Evolutionary conservation across 1,140 invertebrate genomes (phyloP).

Genomic region (Trichomalopsis sarcophagae): DNA sequence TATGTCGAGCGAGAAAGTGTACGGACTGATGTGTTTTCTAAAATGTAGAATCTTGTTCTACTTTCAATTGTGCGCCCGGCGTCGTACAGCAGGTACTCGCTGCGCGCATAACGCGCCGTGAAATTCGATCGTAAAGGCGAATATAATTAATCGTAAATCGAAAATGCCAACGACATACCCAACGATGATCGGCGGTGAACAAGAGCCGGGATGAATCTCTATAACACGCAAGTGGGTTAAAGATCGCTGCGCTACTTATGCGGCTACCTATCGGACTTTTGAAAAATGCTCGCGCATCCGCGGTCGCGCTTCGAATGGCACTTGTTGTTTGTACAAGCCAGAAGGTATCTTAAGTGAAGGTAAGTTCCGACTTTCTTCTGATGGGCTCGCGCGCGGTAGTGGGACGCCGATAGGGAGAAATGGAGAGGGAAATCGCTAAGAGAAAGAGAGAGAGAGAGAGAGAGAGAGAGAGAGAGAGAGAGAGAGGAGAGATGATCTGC

Average conservation of each 20-base stretch:
- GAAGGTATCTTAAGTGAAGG: not conserved
- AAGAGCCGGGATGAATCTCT: too few species aligned
- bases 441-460: not conserved
- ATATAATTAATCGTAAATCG: not conserved
- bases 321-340: not conserved
- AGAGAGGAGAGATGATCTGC: conserved; percentile 4
- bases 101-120: too few species aligned
- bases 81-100: not conserved
- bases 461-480: not conserved
- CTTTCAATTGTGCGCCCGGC: not conserved
- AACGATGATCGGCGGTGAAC: too few species aligned
- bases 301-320: not conserved
- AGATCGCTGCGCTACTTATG: not conserved
- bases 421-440: not conserved
- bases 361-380: conserved; percentile 47
- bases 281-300: not conserved
- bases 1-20: conserved; percentile 37
- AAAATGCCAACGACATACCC: too few species aligned
- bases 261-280: not conserved
- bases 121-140: too few species aligned
- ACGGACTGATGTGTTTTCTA: conserved; percentile 13
- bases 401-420: not conserved
- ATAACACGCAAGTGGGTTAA: not conserved
- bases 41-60: conserved; percentile 19
- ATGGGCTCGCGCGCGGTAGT: not conserved